Evolutionary conservation across 2,888 invertebrate species (phyloP).

Genomic region (Hypercompe scribonia): DNA sequence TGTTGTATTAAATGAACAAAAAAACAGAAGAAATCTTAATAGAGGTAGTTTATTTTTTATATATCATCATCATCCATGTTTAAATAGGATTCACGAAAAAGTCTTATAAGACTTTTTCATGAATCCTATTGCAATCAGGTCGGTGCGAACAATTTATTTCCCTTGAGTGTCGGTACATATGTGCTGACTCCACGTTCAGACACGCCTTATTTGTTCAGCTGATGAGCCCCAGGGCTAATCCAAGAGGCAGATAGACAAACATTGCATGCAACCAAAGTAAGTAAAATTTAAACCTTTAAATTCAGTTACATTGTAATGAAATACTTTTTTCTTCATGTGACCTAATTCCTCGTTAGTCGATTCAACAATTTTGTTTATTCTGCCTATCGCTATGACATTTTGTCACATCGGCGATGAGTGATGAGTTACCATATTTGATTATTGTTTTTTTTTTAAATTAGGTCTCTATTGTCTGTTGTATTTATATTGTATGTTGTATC

Average conservation of each 20-base stretch:
- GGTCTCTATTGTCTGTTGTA: too few relatives aligned
- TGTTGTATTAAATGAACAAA: too few relatives aligned
- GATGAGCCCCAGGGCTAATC: slow-evolving; percentile 69
- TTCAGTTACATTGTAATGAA: background rate
- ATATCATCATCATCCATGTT: slow-evolving; percentile 27
- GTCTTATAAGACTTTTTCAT: slow-evolving; percentile 71
- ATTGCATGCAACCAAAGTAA: slow-evolving; percentile 46
- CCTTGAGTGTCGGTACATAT: slow-evolving; percentile 79
- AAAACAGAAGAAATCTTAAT: background rate
- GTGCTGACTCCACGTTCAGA: slow-evolving; percentile 76
- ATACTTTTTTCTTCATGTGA: background rate
- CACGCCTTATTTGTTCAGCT: slow-evolving; percentile 78
- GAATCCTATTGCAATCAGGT: slow-evolving; percentile 77
- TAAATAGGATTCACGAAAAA: slow-evolving; percentile 59
- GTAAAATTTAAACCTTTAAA: slow-evolving; percentile 13
- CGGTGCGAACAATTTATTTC: slow-evolving; percentile 80
- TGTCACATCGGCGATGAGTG: background rate
- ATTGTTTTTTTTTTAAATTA: background rate
- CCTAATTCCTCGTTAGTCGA: background rate
- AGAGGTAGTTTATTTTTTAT: slow-evolving; percentile 24
- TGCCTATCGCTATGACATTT: background rate
- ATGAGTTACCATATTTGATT: background rate
- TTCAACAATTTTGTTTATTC: background rate
- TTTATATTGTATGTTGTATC: too few relatives aligned
- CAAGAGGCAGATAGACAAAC: slow-evolving; percentile 50